Conservation (phyloP, 2,888 invertebrate genomes). For the Tuberolachnus salignus region DNA sequence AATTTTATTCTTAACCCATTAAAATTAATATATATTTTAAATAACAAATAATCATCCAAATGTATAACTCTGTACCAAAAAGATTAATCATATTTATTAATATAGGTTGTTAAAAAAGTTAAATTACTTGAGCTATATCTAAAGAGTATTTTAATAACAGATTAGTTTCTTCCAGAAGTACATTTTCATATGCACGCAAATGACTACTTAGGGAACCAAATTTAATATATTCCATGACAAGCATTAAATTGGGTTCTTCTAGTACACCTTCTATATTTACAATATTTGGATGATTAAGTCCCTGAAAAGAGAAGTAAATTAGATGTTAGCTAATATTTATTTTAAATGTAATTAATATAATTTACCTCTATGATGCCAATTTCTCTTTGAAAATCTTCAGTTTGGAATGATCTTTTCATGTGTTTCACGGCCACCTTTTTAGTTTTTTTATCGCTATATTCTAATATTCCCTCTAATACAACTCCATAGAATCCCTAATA, state of each 20-base stretch:
- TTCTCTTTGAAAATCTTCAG: conserved; percentile 79
- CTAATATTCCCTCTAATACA: conserved; percentile 78
- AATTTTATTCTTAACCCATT: background rate
- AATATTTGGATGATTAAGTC: conserved; percentile 83
- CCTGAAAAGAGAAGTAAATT: conserved; percentile 64
- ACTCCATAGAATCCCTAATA: conserved; percentile 83
- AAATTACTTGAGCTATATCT: conserved; percentile 78
- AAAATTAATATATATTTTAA: conserved; percentile 16
- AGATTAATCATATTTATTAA: conserved; percentile 23
- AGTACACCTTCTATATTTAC: conserved; percentile 84
- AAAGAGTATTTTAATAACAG: conserved; percentile 77
- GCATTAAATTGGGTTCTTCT: conserved; percentile 76
- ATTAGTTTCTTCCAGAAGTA: conserved; percentile 60
- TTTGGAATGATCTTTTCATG: conserved; percentile 65
- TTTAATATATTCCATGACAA: conserved; percentile 89
- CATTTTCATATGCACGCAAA: conserved; percentile 69
- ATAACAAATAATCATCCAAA: too few relatives aligned
- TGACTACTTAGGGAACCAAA: conserved; percentile 84
- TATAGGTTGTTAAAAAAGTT: background rate
- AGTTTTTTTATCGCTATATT: conserved; percentile 65
- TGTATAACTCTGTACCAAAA: background rate
- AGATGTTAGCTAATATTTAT: conserved; percentile 6
- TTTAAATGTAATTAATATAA: background rate
- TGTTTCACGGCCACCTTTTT: conserved; percentile 74
- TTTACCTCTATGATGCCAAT: conserved; percentile 84